Percentiles rank a stretch among this genome's conserved stretches.
phyloP scores from a whole-genome alignment of 2,113 vertebrate genomes.

The Aphelocoma coerulescens region DNA sequence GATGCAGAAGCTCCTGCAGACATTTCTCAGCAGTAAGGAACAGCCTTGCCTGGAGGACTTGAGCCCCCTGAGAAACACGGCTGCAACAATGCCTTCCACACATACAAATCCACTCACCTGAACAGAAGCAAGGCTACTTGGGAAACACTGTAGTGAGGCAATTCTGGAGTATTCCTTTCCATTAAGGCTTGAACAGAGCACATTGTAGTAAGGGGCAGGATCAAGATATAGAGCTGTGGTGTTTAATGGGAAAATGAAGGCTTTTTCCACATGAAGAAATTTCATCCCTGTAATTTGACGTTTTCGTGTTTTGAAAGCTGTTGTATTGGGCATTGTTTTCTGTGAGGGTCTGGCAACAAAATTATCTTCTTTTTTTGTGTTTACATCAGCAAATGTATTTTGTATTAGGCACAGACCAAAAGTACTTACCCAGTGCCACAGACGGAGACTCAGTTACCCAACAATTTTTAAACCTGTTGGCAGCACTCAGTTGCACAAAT shows the following conservation, averaged over 20 bases:
- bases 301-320: background rate
- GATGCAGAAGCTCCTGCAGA: background rate
- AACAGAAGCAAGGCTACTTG: background rate
- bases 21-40: background rate
- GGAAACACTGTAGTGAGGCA: background rate
- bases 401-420: background rate
- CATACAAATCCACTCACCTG: background rate
- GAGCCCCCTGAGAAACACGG: background rate
- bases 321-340: background rate
- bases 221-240: background rate
- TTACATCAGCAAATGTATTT: background rate
- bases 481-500: background rate
- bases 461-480: background rate
- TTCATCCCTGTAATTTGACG: background rate
- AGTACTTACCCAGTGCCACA: background rate
- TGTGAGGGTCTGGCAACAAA: background rate
- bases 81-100: background rate
- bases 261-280: background rate
- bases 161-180: background rate
- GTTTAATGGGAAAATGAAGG: background rate
- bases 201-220: background rate
- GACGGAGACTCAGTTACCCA: background rate
- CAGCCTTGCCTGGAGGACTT: background rate
- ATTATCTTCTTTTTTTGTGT: background rate
- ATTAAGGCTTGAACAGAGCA: background rate